These are phyloP conservation scores for Palaemon carinicauda DNA, from an alignment of 1,140 invertebrate genomes.

Conservation along the genomic window DNA sequence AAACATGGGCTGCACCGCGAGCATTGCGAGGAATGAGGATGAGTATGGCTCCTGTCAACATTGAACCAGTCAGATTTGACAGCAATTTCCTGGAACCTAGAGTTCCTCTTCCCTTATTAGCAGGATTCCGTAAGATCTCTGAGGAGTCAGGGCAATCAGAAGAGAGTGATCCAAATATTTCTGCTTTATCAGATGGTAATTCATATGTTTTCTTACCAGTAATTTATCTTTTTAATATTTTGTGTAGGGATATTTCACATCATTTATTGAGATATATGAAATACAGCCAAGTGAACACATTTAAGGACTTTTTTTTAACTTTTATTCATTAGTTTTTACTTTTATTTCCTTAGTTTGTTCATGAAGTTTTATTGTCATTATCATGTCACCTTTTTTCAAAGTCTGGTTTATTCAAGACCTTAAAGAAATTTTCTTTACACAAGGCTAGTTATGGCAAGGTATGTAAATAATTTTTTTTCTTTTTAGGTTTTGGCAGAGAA, in stretches of 20 bases:
- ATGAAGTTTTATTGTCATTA: too few species aligned
- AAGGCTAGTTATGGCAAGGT: not conserved
- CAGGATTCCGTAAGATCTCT: not conserved
- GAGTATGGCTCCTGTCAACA: not conserved
- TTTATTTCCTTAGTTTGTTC: too few species aligned
- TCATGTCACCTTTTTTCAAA: too few species aligned
- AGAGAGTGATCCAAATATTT: not conserved
- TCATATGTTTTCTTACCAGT: not conserved
- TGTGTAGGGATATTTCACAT: too few species aligned
- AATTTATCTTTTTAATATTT: too few species aligned
- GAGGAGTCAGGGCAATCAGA: slow-evolving; percentile 1
- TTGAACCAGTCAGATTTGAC: not conserved
- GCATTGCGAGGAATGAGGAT: not conserved
- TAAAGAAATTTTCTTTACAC: not conserved
- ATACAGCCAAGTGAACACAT: too few species aligned
- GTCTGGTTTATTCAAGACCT: too few species aligned
- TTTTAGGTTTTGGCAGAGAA: slow-evolving; percentile 32
- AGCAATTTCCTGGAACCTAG: not conserved
- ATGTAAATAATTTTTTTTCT: not conserved
- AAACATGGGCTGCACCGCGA: slow-evolving; percentile 50
- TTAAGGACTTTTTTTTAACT: too few species aligned
- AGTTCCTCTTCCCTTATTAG: slow-evolving; percentile 1
- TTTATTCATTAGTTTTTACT: too few species aligned
- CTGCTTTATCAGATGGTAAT: not conserved
- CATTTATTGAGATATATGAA: too few species aligned